Evolutionary conservation across 2,797 vertebrate genomes (phyloP).

Genomic region (Falco cherrug): DNA sequence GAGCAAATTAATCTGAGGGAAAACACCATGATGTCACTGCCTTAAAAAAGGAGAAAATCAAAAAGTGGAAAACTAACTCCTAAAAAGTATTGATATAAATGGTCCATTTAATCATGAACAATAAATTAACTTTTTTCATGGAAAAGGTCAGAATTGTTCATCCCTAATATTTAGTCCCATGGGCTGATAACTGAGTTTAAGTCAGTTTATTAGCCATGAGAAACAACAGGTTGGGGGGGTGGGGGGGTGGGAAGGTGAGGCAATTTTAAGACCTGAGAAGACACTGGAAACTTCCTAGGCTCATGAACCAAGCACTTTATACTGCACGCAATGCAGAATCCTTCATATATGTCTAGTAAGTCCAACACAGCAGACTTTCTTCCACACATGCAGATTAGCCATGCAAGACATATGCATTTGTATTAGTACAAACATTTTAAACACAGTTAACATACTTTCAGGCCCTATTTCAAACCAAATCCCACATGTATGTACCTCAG

Average conservation of each 20-base stretch:
- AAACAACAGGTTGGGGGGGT: neutral
- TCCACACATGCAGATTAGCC: neutral
- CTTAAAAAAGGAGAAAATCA: neutral
- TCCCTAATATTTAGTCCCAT: neutral
- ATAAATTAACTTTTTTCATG: neutral
- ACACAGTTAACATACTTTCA: neutral
- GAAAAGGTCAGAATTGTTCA: neutral
- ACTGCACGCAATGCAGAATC: neutral
- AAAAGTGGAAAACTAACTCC: neutral
- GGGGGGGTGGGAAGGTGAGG: neutral
- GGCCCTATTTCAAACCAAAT: neutral
- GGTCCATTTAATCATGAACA: neutral
- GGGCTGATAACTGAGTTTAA: neutral
- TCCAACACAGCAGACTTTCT: neutral
- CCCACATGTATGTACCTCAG: fast-evolving
- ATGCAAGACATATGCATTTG: neutral
- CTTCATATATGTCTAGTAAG: neutral
- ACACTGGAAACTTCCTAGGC: neutral
- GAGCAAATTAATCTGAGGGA: neutral
- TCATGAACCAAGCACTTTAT: fast-evolving
- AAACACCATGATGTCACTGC: neutral
- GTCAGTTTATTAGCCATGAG: neutral
- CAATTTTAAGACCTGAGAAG: neutral
- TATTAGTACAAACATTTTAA: neutral
- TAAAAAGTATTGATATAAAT: neutral